Evolutionary conservation across 2,113 vertebrate genomes (phyloP).

Genomic region (Semicossyphus pulcher): DNA sequence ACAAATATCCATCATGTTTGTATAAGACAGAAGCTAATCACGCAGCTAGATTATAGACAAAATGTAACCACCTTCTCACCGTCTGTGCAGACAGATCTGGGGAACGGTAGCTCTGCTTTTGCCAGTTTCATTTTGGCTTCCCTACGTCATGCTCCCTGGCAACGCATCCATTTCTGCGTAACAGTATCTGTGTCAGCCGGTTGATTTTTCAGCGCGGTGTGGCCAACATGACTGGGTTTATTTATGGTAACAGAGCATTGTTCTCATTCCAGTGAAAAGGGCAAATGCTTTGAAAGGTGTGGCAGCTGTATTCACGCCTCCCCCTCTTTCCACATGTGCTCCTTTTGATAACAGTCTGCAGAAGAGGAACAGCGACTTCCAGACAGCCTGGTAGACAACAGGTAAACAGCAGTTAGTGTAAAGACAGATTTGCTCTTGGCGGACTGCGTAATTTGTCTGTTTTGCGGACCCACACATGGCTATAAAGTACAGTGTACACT

Average conservation of each 20-base stretch:
- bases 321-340: no score
- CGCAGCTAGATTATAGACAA: no score
- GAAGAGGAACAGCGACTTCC: no score
- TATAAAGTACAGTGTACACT: slow-evolving; percentile 35
- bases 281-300: slow-evolving; percentile 39
- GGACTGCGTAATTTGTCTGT: slow-evolving; percentile 27
- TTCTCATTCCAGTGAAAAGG: slow-evolving; percentile 56
- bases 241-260: slow-evolving; percentile 50
- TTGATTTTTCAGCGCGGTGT: slow-evolving; percentile 17
- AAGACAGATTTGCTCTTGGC: slow-evolving; percentile 18
- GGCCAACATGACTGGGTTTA: slow-evolving; percentile 24
- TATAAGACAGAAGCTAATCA: no score
- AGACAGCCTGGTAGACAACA: slow-evolving; percentile 10
- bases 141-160: slow-evolving; percentile 7
- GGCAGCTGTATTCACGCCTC: slow-evolving; percentile 2
- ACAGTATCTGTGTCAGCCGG: slow-evolving; percentile 15
- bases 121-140: slow-evolving; percentile 25
- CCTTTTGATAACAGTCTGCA: no score
- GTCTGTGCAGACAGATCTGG: not conserved
- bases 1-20: no score
- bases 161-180: slow-evolving; percentile 7
- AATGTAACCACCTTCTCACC: not conserved
- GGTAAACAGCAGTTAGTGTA: slow-evolving; percentile 26
- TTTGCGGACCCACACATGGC: slow-evolving; percentile 32
- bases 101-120: slow-evolving; percentile 10